Base-by-base conservation (phyloP, 2,797 vertebrate genomes). In the Syncerus caffer region DNA sequence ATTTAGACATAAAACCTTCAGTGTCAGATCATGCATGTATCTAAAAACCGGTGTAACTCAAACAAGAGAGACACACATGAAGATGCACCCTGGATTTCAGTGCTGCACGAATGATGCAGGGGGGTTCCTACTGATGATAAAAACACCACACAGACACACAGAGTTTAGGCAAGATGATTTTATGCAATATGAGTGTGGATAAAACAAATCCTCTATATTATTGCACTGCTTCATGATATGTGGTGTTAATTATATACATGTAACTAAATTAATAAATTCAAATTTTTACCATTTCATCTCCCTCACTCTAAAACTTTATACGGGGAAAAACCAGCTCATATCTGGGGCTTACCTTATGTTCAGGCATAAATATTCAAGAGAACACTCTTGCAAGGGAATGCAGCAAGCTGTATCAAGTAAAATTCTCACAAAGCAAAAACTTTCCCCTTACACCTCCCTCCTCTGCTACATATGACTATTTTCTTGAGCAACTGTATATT, bases 51-150 rank as follows among this genome's bases (percentile, higher is more conserved):
- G 10, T 85, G n/a, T 80, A 87, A 79, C 12, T 94, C 71, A 92
- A 85, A 80, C 45, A 76, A 89, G 53, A 92, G 71, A 93, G n/a
- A 92, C 45, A 96, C 55, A 88, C 88, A 96, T 55, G 47, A 90
- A 86, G 90, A 88, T 5, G 27, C 3, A 16, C 10, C 4, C 67
- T 53, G 10, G 53, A 62, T 45, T 78, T 87, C 3, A 86, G 50
- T 74, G 84, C 21, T n/a, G 38, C 45, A 47, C 4, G 10, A 47
- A 58, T n/a, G 16, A 86, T 50, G n/a, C 42, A 84, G 29, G 51
- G 45, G 19, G 15, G 19, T 64, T 45, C 50, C 60, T 29, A 45
- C 15, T 60, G 74, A 38, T 85, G 86, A 67, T 11, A 27, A 62
- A 76, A 93, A 78, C 11, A 50, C 34, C 53, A 67, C 67, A 51